Base-by-base conservation (phyloP, 2,113 vertebrate species). In the Pseudopodoces humilis region DNA sequence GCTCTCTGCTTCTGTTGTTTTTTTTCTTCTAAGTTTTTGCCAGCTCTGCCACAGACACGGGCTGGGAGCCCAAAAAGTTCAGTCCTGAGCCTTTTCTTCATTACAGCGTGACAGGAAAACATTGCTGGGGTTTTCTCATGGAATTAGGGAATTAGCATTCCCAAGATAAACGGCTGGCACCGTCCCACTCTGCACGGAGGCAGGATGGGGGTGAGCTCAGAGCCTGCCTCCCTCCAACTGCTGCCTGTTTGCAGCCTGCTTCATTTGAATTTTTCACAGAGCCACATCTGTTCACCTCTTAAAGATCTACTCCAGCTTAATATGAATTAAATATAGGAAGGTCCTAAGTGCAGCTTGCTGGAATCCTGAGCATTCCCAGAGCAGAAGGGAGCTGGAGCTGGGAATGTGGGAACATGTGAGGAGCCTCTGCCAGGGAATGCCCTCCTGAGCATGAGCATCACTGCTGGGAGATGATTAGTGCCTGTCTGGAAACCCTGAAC, bases 211-310 rank as follows among this genome's bases (percentile, higher is more conserved):
- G 3, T 53, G 67, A 44, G 78, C 67, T 91, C 78, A 44, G 92
- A 86, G 59, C 84, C 93, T 69, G 37, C 59, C 86, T 95, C 74
- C 39, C 76, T 88, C 79, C 80, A 30, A 3, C 17, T 35, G 90
- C 58, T 79, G 46, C 64, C 84, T 88, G 16, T 60, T 69, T 65
- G 12, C 82, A 87, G 78, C 19, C 39, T 39, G 59, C 0, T 15
- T 81, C 79, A 15, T 83, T 24, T 77, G 68, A 83, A 81, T 94
- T 86, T 92, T 90, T 96, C 85, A 95, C 95, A 92, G 76, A 94
- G 91, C 87, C 70, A 62, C 95, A 96, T 92, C 96, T 96, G 82
- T 86, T 92, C 88, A 80, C 68, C 88, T 92, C 71, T 76, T 35
- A 35, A 83, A 86, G 82, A 74, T 83, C 85, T 50, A 74, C 52